Percentiles rank a stretch among this genome's conserved stretches.
These are phyloP conservation scores for Tenrec ecaudatus DNA, from an alignment of 2,113 vertebrate genomes.

Conservation along the genomic window DNA sequence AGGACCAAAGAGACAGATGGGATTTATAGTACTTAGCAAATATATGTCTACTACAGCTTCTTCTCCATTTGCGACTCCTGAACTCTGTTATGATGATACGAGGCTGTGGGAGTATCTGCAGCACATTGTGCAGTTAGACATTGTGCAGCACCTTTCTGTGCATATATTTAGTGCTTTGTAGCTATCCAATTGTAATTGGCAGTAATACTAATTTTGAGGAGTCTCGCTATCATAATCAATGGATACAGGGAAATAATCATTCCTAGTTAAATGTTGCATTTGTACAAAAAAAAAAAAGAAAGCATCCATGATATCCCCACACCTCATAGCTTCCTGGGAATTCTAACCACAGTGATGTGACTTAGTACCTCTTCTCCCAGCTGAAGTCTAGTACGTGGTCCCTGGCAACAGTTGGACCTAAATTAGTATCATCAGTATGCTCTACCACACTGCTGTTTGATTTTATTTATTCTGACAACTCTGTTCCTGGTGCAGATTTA, in stretches of 20 bases:
- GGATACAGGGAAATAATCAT: background rate
- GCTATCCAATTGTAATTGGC: no score
- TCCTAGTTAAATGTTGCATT: background rate
- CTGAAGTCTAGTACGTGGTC: background rate
- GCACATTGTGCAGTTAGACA: no score
- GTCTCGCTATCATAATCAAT: background rate
- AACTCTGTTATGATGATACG: no score
- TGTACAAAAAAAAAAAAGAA: no score
- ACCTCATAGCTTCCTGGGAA: background rate
- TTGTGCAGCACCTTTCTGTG: no score
- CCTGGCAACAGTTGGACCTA: background rate
- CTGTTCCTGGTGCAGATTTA: background rate
- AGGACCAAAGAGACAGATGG: no score
- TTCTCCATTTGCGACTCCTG: no score
- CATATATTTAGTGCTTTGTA: no score
- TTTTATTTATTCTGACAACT: constrained; percentile 21
- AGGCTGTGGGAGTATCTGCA: no score
- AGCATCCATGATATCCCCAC: background rate
- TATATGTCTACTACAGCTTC: no score
- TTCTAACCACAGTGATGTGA: background rate
- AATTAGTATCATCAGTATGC: background rate
- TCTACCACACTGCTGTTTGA: background rate
- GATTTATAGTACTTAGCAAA: no score
- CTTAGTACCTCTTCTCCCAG: background rate
- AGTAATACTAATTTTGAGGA: background rate